Evolutionary conservation across 2,888 invertebrate species (phyloP).

Genomic region (Leucozona laternaria): DNA sequence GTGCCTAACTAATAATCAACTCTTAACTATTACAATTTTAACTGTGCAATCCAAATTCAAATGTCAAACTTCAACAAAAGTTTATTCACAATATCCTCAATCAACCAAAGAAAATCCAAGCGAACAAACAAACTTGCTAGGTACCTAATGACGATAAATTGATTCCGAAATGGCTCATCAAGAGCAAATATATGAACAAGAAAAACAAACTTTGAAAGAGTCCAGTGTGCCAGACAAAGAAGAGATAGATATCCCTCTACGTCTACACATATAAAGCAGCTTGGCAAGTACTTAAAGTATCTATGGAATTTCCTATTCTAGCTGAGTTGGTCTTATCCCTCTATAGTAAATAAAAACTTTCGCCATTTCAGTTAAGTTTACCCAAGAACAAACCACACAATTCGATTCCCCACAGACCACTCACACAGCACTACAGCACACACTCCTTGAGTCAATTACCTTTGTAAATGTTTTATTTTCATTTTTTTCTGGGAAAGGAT

Average conservation of each 20-base stretch:
- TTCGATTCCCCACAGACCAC: neutral
- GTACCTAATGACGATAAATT: constrained; percentile 57
- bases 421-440: neutral
- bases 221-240: neutral
- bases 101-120: constrained; percentile 25
- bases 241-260: neutral
- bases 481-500: neutral
- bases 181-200: neutral
- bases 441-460: neutral
- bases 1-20: no score
- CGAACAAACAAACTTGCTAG: constrained; percentile 41
- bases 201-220: constrained; percentile 13
- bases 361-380: neutral
- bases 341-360: neutral
- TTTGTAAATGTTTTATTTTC: neutral
- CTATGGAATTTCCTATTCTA: neutral
- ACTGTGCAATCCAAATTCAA: neutral
- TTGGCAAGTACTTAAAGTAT: neutral
- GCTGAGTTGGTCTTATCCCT: neutral
- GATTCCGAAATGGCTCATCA: constrained; percentile 51
- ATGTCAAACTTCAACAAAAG: neutral
- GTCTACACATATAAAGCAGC: neutral
- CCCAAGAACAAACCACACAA: neutral
- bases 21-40: neutral
- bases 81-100: constrained; percentile 10